phyloP scores from a whole-genome alignment of 1,140 invertebrate species.

The Platorchestia sp. region DNA sequence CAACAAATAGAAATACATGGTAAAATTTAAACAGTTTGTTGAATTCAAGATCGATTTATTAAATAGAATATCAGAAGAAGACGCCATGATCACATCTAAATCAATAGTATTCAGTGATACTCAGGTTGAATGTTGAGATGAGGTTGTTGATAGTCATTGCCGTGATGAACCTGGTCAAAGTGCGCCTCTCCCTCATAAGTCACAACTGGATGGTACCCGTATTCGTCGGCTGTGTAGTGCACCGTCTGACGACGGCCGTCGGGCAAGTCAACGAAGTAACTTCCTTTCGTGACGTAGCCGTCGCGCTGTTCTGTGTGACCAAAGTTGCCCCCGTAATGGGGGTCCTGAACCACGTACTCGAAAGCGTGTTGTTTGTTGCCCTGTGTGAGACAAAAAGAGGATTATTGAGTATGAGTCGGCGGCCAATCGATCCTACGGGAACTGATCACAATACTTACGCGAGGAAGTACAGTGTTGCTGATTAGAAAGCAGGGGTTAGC shows the following conservation, averaged over 20 bases:
- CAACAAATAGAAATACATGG: neutral
- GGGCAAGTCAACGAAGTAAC: constrained; percentile 67
- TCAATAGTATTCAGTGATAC: neutral
- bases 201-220: constrained; percentile 64
- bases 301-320: constrained; percentile 63
- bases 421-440: too few relatives aligned
- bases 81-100: neutral
- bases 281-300: constrained; percentile 64
- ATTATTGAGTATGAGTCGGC: neutral
- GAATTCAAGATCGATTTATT: neutral
- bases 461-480: too few relatives aligned
- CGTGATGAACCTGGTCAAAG: neutral
- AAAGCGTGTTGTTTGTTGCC: constrained; percentile 58
- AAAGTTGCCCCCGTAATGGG: constrained; percentile 62
- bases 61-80: neutral
- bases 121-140: neutral
- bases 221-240: constrained; percentile 61
- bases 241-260: constrained; percentile 66
- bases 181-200: neutral
- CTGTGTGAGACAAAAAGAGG: neutral
- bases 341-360: constrained; percentile 66
- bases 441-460: too few relatives aligned
- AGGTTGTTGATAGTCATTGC: neutral
- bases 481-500: too few relatives aligned
- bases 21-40: neutral